Percentiles rank a stretch among this genome's conserved stretches.
Evolutionary conservation across 2,888 invertebrate genomes (phyloP).

Genomic region (Onchidella celtica): DNA sequence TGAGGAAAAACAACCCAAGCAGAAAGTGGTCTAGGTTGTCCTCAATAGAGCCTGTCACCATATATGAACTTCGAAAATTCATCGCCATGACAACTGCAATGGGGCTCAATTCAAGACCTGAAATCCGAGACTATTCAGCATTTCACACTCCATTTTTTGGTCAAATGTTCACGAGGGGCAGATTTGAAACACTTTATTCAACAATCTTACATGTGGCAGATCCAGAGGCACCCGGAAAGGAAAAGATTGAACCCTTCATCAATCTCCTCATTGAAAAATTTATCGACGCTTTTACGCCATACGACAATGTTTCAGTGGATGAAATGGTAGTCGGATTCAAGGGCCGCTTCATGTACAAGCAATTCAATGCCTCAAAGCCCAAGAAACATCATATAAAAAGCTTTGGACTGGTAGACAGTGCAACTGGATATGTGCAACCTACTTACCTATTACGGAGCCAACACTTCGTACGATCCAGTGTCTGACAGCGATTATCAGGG

Average conservation of each 20-base stretch:
- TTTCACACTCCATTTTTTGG: neutral
- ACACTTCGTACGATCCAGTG: neutral
- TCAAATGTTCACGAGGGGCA: neutral
- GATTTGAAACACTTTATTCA: neutral
- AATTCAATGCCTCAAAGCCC: neutral
- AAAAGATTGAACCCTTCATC: too few species aligned
- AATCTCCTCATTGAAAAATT: too few species aligned
- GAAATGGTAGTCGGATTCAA: neutral
- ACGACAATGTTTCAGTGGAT: neutral
- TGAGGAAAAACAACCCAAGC: neutral
- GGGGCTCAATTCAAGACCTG: neutral
- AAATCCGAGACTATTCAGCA: neutral
- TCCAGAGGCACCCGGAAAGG: neutral
- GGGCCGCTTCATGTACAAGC: neutral
- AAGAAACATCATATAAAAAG: neutral
- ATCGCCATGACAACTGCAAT: neutral
- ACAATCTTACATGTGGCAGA: neutral
- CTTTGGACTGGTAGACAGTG: too few species aligned
- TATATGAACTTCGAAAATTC: neutral
- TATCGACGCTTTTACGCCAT: neutral
- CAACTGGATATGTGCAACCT: neutral
- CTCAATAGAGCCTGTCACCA: neutral
- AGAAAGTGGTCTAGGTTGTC: neutral
- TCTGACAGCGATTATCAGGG: neutral
- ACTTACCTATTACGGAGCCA: neutral